phyloP scores from a whole-genome alignment of 2,888 invertebrate species.

The Bibio marci region DNA sequence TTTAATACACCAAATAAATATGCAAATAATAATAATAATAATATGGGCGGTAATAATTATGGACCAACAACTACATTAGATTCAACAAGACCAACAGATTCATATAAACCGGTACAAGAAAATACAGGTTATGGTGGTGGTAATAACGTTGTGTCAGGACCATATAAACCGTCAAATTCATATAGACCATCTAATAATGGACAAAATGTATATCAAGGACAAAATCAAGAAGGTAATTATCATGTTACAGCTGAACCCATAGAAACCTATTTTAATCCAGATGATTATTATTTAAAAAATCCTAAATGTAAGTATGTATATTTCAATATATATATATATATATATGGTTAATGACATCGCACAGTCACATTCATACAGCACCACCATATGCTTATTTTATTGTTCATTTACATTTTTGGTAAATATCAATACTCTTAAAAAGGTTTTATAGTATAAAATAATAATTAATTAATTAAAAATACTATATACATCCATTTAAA shows the following conservation, averaged over 20 bases:
- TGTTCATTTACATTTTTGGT: too few species aligned
- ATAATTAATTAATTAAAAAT: too few species aligned
- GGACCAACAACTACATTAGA: neutral
- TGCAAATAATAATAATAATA: neutral
- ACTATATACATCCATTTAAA: too few species aligned
- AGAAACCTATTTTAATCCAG: slow-evolving; percentile 28
- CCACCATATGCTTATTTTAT: too few species aligned
- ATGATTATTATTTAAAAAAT: slow-evolving; percentile 18
- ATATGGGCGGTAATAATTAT: neutral
- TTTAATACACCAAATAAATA: neutral
- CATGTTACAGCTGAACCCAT: slow-evolving; percentile 24
- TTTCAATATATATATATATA: neutral
- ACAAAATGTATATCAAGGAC: slow-evolving; percentile 5
- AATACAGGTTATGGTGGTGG: neutral
- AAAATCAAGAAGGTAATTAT: slow-evolving; percentile 13
- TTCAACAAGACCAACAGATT: too few species aligned
- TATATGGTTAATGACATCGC: neutral
- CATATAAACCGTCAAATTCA: slow-evolving; percentile 4
- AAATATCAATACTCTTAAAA: too few species aligned
- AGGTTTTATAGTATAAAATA: too few species aligned
- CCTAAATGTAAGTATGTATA: slow-evolving; percentile 5
- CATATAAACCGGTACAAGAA: too few species aligned
- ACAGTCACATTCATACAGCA: too few species aligned
- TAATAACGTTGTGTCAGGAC: slow-evolving; percentile 1
- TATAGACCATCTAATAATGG: slow-evolving; percentile 1